Evolutionary conservation across 2,888 invertebrate genomes (phyloP).

Genomic region (Itoplectis maculator): DNA sequence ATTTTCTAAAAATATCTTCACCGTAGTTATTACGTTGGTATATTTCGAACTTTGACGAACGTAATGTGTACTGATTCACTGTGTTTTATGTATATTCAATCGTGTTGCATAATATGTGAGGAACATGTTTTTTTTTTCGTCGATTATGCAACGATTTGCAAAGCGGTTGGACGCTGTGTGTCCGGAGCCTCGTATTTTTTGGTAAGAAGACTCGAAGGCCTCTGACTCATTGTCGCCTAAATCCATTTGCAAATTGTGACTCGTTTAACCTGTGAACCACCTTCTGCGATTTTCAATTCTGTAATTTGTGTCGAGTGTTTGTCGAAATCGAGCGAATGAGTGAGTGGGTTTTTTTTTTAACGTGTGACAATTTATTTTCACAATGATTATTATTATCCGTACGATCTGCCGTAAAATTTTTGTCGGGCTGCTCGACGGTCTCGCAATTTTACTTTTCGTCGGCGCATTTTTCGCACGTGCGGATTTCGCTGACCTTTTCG

Average conservation of each 20-base stretch:
- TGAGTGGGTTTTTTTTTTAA: conserved; percentile 12
- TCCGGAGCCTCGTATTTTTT: conserved; percentile 37
- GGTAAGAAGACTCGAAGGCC: conserved; percentile 55
- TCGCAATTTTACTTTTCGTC: conserved; percentile 32
- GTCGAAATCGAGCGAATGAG: conserved; percentile 1
- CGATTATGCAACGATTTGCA: conserved; percentile 49
- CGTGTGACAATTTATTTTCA: background rate
- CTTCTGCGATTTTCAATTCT: conserved; percentile 11
- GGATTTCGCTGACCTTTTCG: conserved; percentile 60
- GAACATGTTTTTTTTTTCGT: conserved; percentile 30
- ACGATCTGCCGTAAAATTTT: background rate
- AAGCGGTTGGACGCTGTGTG: conserved; percentile 32
- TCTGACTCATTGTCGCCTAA: conserved; percentile 14
- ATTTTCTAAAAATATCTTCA: conserved; percentile 3
- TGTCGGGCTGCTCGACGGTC: background rate
- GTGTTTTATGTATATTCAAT: conserved; percentile 13
- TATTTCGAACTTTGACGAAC: background rate
- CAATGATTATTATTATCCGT: conserved; percentile 17
- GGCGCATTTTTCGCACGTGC: conserved; percentile 42
- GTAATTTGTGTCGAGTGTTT: conserved; percentile 3
- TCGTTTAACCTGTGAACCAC: conserved; percentile 9
- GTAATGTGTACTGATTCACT: background rate
- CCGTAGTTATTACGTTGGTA: background rate
- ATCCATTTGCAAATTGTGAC: conserved; percentile 47
- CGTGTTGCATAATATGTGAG: conserved; percentile 9